These are phyloP conservation scores for Gobio occitaniae DNA, from an alignment of 2,797 vertebrate species.

Conservation along the genomic window DNA sequence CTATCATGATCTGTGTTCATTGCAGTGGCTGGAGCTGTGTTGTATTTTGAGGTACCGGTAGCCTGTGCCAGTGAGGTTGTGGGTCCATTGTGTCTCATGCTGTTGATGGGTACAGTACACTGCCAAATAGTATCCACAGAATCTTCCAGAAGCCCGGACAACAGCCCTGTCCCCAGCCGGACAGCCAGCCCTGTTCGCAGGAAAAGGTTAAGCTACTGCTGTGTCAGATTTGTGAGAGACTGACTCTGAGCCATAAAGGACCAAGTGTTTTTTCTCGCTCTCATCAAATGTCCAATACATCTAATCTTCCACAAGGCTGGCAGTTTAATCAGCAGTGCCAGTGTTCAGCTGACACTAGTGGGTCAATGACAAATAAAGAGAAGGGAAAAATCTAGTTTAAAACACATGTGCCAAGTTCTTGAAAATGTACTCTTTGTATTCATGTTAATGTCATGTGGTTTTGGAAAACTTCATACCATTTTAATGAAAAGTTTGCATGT, in stretches of 20 bases:
- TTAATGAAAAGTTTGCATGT: neutral
- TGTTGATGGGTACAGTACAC: slow-evolving; percentile 96
- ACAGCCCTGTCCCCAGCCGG: slow-evolving; percentile 73
- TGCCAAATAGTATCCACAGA: slow-evolving; percentile 99
- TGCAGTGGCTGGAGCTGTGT: slow-evolving; percentile 84
- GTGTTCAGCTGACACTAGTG: slow-evolving; percentile 11
- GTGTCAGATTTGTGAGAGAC: slow-evolving; percentile 30
- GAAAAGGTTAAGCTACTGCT: slow-evolving; percentile 80
- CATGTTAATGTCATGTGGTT: neutral
- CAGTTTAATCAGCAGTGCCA: slow-evolving; percentile 22
- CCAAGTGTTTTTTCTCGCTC: neutral
- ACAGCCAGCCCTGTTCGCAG: slow-evolving; percentile 82
- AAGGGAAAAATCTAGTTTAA: neutral
- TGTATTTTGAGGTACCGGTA: slow-evolving; percentile 87
- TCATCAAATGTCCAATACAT: neutral
- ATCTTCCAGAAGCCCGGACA: slow-evolving; percentile 77
- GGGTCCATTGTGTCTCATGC: slow-evolving; percentile 94
- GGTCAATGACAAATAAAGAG: neutral
- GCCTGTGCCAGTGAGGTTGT: slow-evolving; percentile 88
- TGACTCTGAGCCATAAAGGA: neutral
- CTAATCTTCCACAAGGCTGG: slow-evolving; percentile 16
- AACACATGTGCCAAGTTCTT: neutral
- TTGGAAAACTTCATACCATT: neutral
- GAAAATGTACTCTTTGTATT: neutral
- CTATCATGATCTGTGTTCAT: slow-evolving; percentile 1